phyloP scores from a whole-genome alignment of 2,797 vertebrate genomes.

The Melanotaenia maccullochi region DNA sequence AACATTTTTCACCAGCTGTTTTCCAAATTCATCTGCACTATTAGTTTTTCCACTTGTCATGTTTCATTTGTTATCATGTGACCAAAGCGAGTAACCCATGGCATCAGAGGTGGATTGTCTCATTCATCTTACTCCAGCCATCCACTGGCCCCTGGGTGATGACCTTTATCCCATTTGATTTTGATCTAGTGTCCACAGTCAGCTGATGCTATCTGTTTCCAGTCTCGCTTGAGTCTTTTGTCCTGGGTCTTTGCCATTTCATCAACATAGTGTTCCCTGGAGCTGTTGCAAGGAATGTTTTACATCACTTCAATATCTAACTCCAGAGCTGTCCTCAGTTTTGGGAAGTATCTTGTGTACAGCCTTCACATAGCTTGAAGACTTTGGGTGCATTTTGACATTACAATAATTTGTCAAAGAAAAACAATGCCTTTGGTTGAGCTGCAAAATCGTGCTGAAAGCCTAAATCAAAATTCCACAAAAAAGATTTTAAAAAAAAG shows the following conservation, averaged over 20 bases:
- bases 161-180: constrained; percentile 37
- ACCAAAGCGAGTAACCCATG: constrained; percentile 14
- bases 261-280: constrained; percentile 23
- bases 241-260: constrained; percentile 40
- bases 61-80: constrained; percentile 8
- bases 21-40: neutral
- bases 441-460: constrained; percentile 19
- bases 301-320: constrained; percentile 20
- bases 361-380: constrained; percentile 18
- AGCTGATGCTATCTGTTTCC: constrained; percentile 6
- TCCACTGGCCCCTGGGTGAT: constrained; percentile 16
- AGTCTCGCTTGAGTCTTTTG: constrained; percentile 25
- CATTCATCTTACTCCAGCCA: constrained; percentile 27
- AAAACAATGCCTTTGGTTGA: constrained; percentile 8
- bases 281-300: constrained; percentile 25
- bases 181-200: constrained; percentile 14
- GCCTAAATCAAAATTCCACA: constrained; percentile 18
- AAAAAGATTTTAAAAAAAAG: neutral
- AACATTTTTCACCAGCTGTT: constrained; percentile 5
- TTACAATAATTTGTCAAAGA: constrained; percentile 17
- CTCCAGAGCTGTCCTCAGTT: constrained; percentile 23
- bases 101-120: constrained; percentile 7
- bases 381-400: constrained; percentile 22
- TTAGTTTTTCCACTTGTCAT: neutral
- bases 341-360: constrained; percentile 24